Percentiles rank a stretch among this genome's conserved stretches.
Evolutionary conservation across 2,888 invertebrate species (phyloP).

Genomic region (Parnassius smintheus): DNA sequence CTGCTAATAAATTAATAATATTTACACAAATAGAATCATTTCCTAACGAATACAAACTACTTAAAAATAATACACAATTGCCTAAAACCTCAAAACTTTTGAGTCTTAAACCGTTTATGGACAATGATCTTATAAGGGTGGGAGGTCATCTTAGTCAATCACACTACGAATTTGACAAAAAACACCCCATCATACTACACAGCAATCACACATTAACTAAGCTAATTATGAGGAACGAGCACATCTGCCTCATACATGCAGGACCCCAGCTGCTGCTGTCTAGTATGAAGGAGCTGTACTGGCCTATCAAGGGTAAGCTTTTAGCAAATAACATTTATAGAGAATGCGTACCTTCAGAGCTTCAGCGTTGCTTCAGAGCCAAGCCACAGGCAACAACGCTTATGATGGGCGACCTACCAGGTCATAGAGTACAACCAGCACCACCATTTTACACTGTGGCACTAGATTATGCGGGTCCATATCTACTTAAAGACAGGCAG

Average conservation of each 20-base stretch:
- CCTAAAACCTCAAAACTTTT: neutral
- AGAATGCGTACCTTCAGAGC: neutral
- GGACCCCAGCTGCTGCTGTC: neutral
- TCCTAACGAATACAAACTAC: neutral
- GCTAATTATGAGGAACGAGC: neutral
- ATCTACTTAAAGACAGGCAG: too few species aligned
- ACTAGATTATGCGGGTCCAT: too few species aligned
- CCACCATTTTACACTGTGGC: too few species aligned
- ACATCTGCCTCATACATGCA: neutral
- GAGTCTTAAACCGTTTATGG: too few species aligned
- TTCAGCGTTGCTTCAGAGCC: constrained; percentile 2
- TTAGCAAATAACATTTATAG: neutral
- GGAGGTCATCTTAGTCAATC: too few species aligned
- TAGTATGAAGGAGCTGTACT: neutral
- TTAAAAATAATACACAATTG: neutral
- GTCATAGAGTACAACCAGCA: neutral
- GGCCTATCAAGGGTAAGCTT: neutral
- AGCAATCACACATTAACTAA: neutral
- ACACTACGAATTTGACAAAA: neutral
- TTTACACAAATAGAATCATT: too few species aligned
- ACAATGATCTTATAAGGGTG: too few species aligned
- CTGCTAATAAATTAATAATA: neutral
- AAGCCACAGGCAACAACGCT: neutral
- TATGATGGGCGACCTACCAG: neutral
- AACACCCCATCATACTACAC: neutral